These are phyloP conservation scores for Seriola dumerili DNA, from an alignment of 2,113 vertebrate genomes.

Conservation along the genomic window DNA sequence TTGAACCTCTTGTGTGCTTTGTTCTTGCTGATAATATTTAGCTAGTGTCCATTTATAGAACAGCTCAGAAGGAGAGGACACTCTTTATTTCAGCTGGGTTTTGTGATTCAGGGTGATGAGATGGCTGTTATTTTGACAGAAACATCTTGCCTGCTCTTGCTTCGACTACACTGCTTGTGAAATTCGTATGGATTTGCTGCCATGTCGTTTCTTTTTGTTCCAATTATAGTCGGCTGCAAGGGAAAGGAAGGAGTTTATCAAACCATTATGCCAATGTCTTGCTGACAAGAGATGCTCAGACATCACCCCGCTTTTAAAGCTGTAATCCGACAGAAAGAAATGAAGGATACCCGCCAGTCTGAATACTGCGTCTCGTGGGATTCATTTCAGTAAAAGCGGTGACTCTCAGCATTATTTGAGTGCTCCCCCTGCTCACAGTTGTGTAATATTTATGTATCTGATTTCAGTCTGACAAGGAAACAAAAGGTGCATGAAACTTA, in stretches of 20 bases:
- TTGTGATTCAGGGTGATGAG: conserved; percentile 20
- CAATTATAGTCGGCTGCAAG: conserved; percentile 41
- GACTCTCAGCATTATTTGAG: conserved; percentile 6
- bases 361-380: conserved; percentile 12
- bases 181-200: conserved; percentile 57
- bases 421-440: conserved; percentile 10
- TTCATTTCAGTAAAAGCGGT: conserved; percentile 18
- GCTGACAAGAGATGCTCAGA: conserved; percentile 45
- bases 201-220: conserved; percentile 46
- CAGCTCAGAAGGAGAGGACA: neutral
- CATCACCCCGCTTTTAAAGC: conserved; percentile 39
- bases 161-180: conserved; percentile 30
- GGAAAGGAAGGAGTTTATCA: conserved; percentile 26
- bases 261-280: conserved; percentile 43
- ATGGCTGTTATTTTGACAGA: conserved; percentile 46
- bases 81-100: conserved; percentile 1
- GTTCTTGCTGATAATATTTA: neutral
- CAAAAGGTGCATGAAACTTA: conserved; percentile 30
- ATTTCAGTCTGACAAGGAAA: conserved; percentile 22
- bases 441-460: conserved; percentile 30
- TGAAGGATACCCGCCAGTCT: conserved; percentile 29
- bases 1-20: neutral
- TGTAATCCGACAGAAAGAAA: conserved; percentile 21
- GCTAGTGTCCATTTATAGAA: neutral
- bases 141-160: conserved; percentile 28